Evolutionary conservation across 64 coral and sea anemone species (phyloP), one percentile per base, ranked within the genome.

Genomic region (Platygyra sinensis): DNA sequence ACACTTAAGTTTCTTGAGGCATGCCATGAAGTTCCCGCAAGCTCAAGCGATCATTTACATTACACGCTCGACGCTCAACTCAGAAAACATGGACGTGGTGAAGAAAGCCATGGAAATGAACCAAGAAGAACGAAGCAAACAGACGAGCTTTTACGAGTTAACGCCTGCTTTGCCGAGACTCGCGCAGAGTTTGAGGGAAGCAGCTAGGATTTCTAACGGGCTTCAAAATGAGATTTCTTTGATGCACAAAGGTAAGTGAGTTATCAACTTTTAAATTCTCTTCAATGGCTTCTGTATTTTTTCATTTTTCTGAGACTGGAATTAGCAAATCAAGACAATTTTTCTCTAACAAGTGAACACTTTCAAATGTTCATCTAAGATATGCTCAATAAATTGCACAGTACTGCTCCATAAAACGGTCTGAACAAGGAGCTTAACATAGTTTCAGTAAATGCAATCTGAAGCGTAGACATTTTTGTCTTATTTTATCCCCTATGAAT

Each of bases 11-110:
- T 60, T 99, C 51, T 65, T 99, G 18, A 96, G 83, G n/a, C 97
- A 99, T 60, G 97, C 97, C 5, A 99, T 96, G 94, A 96, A 94
- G 31, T 99, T 99, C 59, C 94, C 91, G 4, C 82, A 83, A 67
- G 72, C 89, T 6, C 97, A 99, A 72, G 94, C 77, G 9, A 94
- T 99, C 65, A 60, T 99, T 24, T 99, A 99, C 54, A 90, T 93
- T 16, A 99, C 97, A 10, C 84, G 94, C 13, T 99, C 97, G 28
- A 84, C 75, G 15, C 63, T 91, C 75, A 89, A 83, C 22, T 77
- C 77, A 2, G 97, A 99, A 82, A 99, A 99, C 51, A 80, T 89
- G 29, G 91, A 99, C 30, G 91, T 96, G 29, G 86, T 99, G 1
- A 96, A 94, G 51, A 96, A 84, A 57, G 97, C 94, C 14, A 46